Base-by-base conservation (phyloP, 1,140 invertebrate species). In the Meloidogyne exigua region DNA sequence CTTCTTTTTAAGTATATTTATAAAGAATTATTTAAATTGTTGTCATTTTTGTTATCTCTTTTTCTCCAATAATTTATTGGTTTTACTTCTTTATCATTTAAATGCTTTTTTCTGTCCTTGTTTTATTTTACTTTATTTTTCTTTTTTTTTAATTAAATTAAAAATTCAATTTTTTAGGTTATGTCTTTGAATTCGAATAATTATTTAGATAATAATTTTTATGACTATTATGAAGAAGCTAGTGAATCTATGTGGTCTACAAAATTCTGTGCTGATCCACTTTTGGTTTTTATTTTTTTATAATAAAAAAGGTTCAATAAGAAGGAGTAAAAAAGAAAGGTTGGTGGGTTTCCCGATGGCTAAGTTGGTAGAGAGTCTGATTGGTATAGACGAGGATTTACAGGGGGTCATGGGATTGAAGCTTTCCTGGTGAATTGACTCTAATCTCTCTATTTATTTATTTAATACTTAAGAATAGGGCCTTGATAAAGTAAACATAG, bases 261-360 rank as follows among this genome's bases (percentile, higher is more conserved):
- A 18, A 74, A 13, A 21, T 36, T 26, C 39, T 74, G n/a, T 39
- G 72, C 49, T 10, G 49, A 57, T 57, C 49, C 49, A n/a, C 18
- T 57, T 57, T 7, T 57, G n/a, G 49, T 57, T 7, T 13, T 18
- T 49, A 18, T 49, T 49, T 57, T n/a, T 57, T 39, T 32, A 32
- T 3, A 32, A 3, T 32, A 32, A 32, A 32, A 18, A 49, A n/a
- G 5, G 13, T 44, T 1, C 0, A 2, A 32, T 7, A 32, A 3
- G 2, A 32, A 3, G 2, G 28, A 32, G 2, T 7, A 32, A 32
- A 32, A 32, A 32, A 32, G 2, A 32, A 3, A 32, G 7, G 7
- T 32, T 32, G 7, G 7, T 32, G 2, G 2, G 7, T 32, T 3
- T 32, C 7, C 7, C 2, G 7, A 32, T 7, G 7, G n/a, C n/a